A percentile compares a stretch with the other conserved stretches of the same genome.
Evolutionary conservation across 1,140 invertebrate species (phyloP).

Genomic region (Scaptomyza montana): DNA sequence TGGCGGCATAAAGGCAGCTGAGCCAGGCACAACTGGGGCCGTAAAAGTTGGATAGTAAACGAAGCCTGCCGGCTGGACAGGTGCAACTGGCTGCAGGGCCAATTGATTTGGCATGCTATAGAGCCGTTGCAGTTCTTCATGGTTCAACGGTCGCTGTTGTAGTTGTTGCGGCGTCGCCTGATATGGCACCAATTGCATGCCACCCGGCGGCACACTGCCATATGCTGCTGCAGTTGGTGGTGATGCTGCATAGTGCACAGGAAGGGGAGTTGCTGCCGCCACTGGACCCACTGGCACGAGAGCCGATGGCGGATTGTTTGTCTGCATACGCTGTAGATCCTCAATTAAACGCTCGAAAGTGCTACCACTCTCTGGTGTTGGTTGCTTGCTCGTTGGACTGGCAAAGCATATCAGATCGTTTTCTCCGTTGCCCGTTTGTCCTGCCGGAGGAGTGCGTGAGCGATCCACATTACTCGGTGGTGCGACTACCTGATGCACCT

Average conservation of each 20-base stretch:
- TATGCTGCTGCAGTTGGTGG: conserved; percentile 42
- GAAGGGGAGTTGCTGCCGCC: conserved; percentile 52
- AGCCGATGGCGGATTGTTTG: conserved; percentile 64
- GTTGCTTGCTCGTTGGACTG: conserved; percentile 86
- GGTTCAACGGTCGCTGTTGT: conserved; percentile 69
- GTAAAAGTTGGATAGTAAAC: conserved; percentile 62
- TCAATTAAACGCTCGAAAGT: conserved; percentile 85
- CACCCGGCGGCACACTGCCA: conserved; percentile 32
- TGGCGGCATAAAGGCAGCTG: conserved; percentile 72
- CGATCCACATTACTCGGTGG: conserved; percentile 45
- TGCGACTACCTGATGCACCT: conserved; percentile 55
- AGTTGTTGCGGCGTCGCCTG: conserved; percentile 47
- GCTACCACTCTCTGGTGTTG: conserved; percentile 66
- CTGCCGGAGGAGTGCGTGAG: conserved; percentile 84
- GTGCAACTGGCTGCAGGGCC: conserved; percentile 57
- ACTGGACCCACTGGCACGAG: conserved; percentile 71
- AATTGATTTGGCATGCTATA: conserved; percentile 76
- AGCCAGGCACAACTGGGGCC: conserved; percentile 66
- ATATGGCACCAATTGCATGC: conserved; percentile 76
- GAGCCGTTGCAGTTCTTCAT: conserved; percentile 73
- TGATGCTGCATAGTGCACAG: conserved; percentile 32
- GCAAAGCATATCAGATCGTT: conserved; percentile 89
- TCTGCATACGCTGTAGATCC: conserved; percentile 84
- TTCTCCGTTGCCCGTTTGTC: conserved; percentile 81
- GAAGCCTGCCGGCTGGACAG: conserved; percentile 47